Conservation (phyloP, 2,113 vertebrate species). For the human (Homo sapiens) region GRCh38 chr16:2874001-2874500, state of each 20-base stretch:
- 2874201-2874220: neutral
- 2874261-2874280: neutral
- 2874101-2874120: neutral
- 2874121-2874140: neutral
- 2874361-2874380: neutral
- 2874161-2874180: neutral
- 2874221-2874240: neutral
- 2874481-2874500: neutral
- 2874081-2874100: neutral
- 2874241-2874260: neutral
- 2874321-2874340: neutral
- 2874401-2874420: neutral
- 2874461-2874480: neutral
- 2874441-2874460: neutral
- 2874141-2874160: neutral
- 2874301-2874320: neutral
- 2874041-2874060: neutral
- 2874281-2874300: neutral
- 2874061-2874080: neutral
- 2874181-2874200: neutral
- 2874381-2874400: neutral
- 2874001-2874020: neutral
- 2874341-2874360: neutral
- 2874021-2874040: neutral
- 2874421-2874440: neutral